Base-by-base conservation (phyloP, 1,140 invertebrate species). In the Polypedilum pembai region DNA sequence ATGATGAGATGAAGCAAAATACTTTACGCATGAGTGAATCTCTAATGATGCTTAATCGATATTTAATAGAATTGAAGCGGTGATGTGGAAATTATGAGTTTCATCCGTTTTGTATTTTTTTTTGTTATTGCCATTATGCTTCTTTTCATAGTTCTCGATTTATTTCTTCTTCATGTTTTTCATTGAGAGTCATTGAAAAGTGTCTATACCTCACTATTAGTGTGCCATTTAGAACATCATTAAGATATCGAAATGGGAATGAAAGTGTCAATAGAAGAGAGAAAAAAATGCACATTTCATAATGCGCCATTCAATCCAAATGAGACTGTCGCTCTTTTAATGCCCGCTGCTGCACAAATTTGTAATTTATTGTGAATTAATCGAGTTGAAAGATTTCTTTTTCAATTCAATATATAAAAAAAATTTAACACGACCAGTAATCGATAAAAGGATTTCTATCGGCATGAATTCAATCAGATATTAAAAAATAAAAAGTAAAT, bases 361-460 rank as follows among this genome's bases (percentile, higher is more conserved):
- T 56, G 45, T 56, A 56, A 56, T 56, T 56, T 56, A 56, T 56
- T 56, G 45, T 56, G n/a, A 56, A 56, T 56, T 56, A 56, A 56
- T 56, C 45, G 45, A 56, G 45, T 56, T 56, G 45, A 56, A 56
- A 56, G 12, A 56, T n/a, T n/a, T 56, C 15, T 45, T 56, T 56
- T 12, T 56, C 12, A 56, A 12, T 56, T 56, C 1, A 45, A 56
- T 33, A 33, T 33, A 33, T 33, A 45, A 45, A 45, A 12, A 45
- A 45, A 56, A 15, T 56, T 56, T 12, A 56, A 56, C 12, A 56
- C 8, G 45, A 56, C n/a, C 3, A 56, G n/a, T 56, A 12, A 56
- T 3, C 24, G 24, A 56, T 56, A 12, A 56, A 56, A 56, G 45
- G 45, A 56, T 33, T 33, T 33, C 5, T 33, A 33, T 33, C 24